Conservation (phyloP, 2,113 vertebrate species). For the Etheostoma spectabile region DNA sequence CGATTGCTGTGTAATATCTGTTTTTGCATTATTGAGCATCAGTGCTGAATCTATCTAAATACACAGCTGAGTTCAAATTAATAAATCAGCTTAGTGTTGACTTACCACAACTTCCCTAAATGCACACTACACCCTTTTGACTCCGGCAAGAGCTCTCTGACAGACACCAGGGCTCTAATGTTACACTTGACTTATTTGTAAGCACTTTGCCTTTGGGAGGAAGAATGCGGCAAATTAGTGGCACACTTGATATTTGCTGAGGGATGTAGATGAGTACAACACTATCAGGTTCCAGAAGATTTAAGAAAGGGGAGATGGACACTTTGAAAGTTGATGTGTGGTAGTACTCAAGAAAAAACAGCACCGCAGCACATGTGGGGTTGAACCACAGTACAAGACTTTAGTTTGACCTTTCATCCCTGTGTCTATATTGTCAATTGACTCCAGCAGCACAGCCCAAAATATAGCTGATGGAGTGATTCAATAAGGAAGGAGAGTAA, state of each 20-base stretch:
- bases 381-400: conserved; percentile 48
- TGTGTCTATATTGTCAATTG: conserved; percentile 37
- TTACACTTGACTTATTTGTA: not conserved
- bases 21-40: not conserved
- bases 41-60: conserved; percentile 3
- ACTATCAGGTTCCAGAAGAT: conserved; percentile 29
- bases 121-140: conserved; percentile 19
- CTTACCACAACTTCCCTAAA: conserved; percentile 25
- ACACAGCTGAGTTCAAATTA: conserved; percentile 10
- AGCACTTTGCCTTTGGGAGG: conserved; percentile 14
- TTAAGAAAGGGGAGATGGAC: not conserved
- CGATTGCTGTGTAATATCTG: not conserved
- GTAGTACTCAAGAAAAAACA: not conserved
- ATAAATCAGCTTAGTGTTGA: conserved; percentile 25
- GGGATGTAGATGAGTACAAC: not conserved
- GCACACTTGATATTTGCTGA: conserved; percentile 24
- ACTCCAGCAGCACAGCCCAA: conserved; percentile 45
- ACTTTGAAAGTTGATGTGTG: conserved; percentile 20
- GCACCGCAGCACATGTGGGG: not conserved
- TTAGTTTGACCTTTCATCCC: conserved; percentile 46
- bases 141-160: conserved; percentile 12
- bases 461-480: conserved; percentile 62
- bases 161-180: conserved; percentile 12
- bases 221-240: conserved; percentile 5
- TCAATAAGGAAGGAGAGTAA: conserved; percentile 78